These are phyloP conservation scores for Stenodema calcarata DNA, from an alignment of 2,888 invertebrate species.

Conservation along the genomic window DNA sequence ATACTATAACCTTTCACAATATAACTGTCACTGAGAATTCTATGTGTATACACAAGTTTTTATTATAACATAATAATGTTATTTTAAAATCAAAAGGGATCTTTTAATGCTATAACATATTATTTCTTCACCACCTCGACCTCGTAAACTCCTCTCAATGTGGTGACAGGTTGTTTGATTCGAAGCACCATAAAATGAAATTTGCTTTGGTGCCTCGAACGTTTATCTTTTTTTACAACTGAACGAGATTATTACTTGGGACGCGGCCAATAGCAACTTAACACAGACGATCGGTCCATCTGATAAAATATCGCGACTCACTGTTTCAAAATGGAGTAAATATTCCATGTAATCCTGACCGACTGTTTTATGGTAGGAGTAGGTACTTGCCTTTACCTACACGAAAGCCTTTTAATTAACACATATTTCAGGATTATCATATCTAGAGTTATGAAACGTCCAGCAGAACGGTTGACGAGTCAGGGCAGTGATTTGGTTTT, in stretches of 20 bases:
- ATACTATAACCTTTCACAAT: too few relatives aligned
- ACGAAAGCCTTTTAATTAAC: too few relatives aligned
- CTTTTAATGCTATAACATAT: too few relatives aligned
- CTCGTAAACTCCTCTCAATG: background rate
- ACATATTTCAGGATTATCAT: too few relatives aligned
- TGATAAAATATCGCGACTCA: background rate
- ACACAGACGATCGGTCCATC: background rate
- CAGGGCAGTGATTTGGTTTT: background rate
- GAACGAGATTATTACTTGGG: background rate
- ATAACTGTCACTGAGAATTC: too few relatives aligned
- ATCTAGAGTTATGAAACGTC: too few relatives aligned
- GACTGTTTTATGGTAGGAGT: background rate
- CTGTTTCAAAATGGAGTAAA: background rate
- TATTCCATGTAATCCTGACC: background rate
- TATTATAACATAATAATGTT: too few relatives aligned
- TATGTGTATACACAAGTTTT: too few relatives aligned
- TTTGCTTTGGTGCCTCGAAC: background rate
- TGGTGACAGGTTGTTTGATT: background rate
- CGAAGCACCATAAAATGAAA: background rate
- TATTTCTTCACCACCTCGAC: background rate
- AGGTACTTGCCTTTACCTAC: background rate
- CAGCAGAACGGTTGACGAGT: background rate
- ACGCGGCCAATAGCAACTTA: background rate
- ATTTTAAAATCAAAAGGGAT: too few relatives aligned
- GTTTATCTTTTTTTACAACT: background rate